Base-by-base conservation (phyloP, 2,113 vertebrate species). In the Brachirus orientalis region DNA sequence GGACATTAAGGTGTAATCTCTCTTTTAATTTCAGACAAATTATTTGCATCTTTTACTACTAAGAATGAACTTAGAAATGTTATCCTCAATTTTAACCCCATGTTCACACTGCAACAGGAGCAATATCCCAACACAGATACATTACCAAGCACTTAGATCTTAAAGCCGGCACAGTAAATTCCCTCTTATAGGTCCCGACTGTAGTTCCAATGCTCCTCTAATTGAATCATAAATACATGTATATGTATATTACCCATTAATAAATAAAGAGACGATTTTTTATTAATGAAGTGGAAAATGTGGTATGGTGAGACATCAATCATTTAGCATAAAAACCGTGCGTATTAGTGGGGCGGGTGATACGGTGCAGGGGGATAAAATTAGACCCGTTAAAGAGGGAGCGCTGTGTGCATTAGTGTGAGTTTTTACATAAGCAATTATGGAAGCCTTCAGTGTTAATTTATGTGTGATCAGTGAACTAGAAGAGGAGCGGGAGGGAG, bases 391-490 rank as follows among this genome's bases (percentile, higher is more conserved):
- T 90, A 91, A 91, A 92, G 77, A 86, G 83, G 63, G 75, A 83
- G 88, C 53, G 50, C 72, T 36, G 82, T 82, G 79, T 83, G 86
- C 87, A 88, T 92, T 90, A 91, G 88, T 82, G 87, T 82, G 83
- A 89, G 85, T 90, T 93, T 91, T 92, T 91, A 91, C 89, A 87
- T 90, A 87, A 91, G 92, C 87, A 92, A 92, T 93, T 92, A 91
- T 85, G 86, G 90, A 91, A 90, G 89, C 85, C 90, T 91, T 93
- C 86, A 88, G 74, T 77, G 86, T 85, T 93, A 92, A 94, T 93
- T 92, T 92, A 92, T 92, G 90, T 91, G 86, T 88, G 88, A 92
- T 92, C 83, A 86, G 86, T 80, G 63, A 77, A 86, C 78, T 88
- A 78, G 80, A 51, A 18, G 77, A n/a, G 55, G 58, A 77, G 17